Conservation (phyloP, 2,113 vertebrate genomes). For the Nanger granti region DNA sequence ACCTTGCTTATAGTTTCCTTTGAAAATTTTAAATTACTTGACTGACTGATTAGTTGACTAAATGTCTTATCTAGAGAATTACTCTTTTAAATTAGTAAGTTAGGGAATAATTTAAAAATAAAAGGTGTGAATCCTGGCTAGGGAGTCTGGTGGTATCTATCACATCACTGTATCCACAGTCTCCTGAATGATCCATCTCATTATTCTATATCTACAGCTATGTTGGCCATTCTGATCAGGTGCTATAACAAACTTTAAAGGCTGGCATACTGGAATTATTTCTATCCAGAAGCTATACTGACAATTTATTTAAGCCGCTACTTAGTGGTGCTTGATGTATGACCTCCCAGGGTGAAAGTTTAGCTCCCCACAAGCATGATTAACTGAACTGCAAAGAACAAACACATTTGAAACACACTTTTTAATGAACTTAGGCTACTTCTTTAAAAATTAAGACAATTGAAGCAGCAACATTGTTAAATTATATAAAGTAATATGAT, state of each 20-base stretch:
- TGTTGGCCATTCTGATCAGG: not conserved
- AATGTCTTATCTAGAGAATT: not conserved
- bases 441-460: not conserved
- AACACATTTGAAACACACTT: not conserved
- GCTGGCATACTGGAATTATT: not conserved
- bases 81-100: not conserved
- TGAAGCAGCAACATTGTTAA: not conserved
- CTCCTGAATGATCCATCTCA: not conserved
- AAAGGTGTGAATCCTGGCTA: not conserved
- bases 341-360: not conserved
- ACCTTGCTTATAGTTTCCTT: too few species aligned
- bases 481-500: not conserved
- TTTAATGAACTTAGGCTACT: not conserved
- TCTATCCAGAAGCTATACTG: not conserved
- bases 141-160: not conserved
- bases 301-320: slow-evolving; percentile 24
- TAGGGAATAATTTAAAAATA: slow-evolving; percentile 11
- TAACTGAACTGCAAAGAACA: not conserved
- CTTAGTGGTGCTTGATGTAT: slow-evolving; percentile 9
- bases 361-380: not conserved
- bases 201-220: not conserved
- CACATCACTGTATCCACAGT: not conserved
- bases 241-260: not conserved
- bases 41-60: not conserved
- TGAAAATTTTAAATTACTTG: not conserved